Evolutionary conservation across 2,888 invertebrate genomes (phyloP), one percentile per base, ranked within the genome.

Genomic region (Drosophila helvetica): DNA sequence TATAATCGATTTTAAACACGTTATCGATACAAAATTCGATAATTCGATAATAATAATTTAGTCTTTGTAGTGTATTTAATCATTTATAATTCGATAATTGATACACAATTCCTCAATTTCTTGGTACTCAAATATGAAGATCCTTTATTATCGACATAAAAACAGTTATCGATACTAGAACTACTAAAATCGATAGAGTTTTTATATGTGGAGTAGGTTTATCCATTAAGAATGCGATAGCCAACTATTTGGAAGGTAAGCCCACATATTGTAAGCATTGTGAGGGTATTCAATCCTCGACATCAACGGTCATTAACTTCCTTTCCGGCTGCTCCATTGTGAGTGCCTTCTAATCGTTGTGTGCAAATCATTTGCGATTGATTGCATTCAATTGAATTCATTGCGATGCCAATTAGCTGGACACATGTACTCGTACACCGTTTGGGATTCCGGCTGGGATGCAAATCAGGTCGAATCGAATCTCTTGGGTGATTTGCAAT

Each of bases 331-430:
- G 38, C n/a, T 38, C 7, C 7, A 38, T 51, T 30, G 7, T 12
- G 3, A 57, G 25, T 46, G 2, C 22, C 5, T 8, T 48, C 48
- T 63, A 69, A 82, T 86, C 84, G 50, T 19, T 82, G 81, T 86
- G 54, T 86, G 76, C 86, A 83, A 82, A 82, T 82, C 86, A 80
- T 75, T 86, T 78, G 66, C 33, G 56, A 65, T 59, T 75, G 68
- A 82, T 71, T 50, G 78, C 68, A 76, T 59, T 84, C 71, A 61
- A 86, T 86, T 78, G 68, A 74, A 62, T 65, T 67, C 55, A 58
- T 72, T 80, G 52, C 15, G 63, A 54, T 54, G 69, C 74, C 70
- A 75, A 86, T 84, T 80, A 86, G 70, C 46, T 38, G 55, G 63
- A 86, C 76, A 75, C 64, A 57, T 65, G 27, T 54, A 51, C 9